phyloP scores from a whole-genome alignment of 2,113 vertebrate species.

The Abramis brama region DNA sequence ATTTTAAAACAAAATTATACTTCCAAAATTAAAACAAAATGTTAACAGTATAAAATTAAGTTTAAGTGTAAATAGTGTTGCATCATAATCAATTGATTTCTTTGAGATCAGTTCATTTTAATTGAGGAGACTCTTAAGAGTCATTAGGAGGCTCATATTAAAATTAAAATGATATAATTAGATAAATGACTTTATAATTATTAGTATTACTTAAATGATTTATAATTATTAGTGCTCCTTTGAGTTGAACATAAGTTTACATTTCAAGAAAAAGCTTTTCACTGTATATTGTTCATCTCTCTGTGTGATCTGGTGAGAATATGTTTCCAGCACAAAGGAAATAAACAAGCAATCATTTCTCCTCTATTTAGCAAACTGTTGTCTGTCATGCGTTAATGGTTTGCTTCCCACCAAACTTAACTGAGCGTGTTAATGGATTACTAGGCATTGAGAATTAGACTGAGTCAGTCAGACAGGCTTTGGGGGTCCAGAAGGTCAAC shows the following conservation, averaged over 20 bases:
- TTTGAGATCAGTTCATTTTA: background rate
- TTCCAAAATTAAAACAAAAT: background rate
- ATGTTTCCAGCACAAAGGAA: background rate
- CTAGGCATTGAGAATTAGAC: conserved; percentile 19
- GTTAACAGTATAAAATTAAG: background rate
- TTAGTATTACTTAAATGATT: too few species aligned
- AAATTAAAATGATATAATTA: background rate
- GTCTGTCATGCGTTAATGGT: conserved; percentile 6
- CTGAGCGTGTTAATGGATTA: conserved; percentile 32
- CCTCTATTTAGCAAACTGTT: background rate
- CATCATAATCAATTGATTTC: background rate
- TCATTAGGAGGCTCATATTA: background rate
- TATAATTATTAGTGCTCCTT: background rate
- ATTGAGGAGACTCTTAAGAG: background rate
- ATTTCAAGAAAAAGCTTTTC: background rate
- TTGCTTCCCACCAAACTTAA: conserved; percentile 19
- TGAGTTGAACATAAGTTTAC: background rate
- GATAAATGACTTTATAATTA: background rate
- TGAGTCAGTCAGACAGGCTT: conserved; percentile 5
- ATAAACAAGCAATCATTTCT: background rate
- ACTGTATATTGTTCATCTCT: background rate
- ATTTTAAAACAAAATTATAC: background rate
- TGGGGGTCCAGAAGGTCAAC: conserved; percentile 34
- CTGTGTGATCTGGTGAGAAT: background rate
- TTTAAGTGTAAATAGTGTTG: background rate